Evolutionary conservation across 2,797 vertebrate genomes (phyloP).

Genomic region (Buceros bicornis): DNA sequence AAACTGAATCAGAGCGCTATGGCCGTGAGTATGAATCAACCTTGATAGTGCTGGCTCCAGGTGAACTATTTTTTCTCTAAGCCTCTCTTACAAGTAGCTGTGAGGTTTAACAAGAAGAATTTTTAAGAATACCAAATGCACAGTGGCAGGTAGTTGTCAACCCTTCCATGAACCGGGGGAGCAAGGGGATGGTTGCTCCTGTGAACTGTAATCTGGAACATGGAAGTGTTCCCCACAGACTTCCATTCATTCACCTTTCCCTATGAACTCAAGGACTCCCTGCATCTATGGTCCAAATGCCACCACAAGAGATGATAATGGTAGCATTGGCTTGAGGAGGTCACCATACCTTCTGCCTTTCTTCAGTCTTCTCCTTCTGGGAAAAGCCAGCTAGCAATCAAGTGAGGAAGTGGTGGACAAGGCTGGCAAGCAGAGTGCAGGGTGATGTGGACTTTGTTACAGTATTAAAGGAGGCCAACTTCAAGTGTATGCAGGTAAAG

Average conservation of each 20-base stretch:
- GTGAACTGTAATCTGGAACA: not conserved
- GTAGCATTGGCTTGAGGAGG: not conserved
- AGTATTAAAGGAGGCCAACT: not conserved
- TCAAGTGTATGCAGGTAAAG: not conserved
- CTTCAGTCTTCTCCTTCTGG: not conserved
- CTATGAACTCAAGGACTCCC: not conserved
- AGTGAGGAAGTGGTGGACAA: not conserved
- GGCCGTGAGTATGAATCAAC: not conserved
- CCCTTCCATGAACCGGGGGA: not conserved
- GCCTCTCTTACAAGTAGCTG: not conserved
- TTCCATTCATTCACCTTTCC: not conserved
- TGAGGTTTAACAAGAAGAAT: not conserved
- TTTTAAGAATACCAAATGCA: not conserved
- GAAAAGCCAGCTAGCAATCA: not conserved
- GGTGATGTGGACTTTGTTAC: not conserved
- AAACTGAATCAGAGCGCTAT: not conserved
- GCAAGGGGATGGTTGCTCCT: not conserved
- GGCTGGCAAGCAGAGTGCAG: not conserved
- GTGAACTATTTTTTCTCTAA: not conserved
- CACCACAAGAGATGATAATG: fast-evolving
- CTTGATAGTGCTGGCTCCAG: not conserved
- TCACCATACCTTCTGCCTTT: not conserved
- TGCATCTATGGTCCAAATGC: not conserved
- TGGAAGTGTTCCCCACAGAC: not conserved
- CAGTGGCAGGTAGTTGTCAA: not conserved